Base-by-base conservation (phyloP, 2,888 invertebrate genomes). In the Hedychridium roseum region DNA sequence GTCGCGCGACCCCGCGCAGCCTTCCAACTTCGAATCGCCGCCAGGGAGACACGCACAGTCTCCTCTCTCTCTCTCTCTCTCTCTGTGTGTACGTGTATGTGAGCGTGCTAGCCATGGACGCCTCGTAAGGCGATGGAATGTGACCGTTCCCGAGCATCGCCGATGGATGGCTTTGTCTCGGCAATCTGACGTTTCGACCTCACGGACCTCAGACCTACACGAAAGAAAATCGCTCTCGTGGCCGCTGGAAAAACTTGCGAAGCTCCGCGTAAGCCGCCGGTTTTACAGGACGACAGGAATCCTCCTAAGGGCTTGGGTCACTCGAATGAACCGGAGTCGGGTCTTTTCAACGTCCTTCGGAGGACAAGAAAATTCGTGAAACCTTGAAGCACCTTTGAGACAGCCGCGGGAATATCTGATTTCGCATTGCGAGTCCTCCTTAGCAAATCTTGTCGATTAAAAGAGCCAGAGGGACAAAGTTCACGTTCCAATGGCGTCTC, bases 101-200 rank as follows among this genome's bases (percentile, higher is more conserved):
- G 50, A 39, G 61, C 57, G 57, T 54, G 58, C 34, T 40, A n/a
- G n/a, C n/a, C 41, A 40, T 17, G 30, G 50, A 57, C 59, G 61
- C 68, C 66, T 63, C 62, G 67, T 70, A 72, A 71, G 73, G 68
- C 66, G 57, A 69, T 68, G 73, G 73, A 71, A 73, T 73, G 72
- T 57, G 63, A 64, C 62, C 60, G 65, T 56, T 55, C 56, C 53
- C 40, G 44, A 56, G 56, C 49, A 46, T 44, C 55, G 56, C 63
- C 62, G 64, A 71, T 65, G 65, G 68, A 73, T 70, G 61, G 71
- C 66, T 72, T 72, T 69, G 71, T 69, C 71, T 70, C 68, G 55
- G 60, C 62, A 57, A 70, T 66, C 70, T 68, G 73, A 73, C 73
- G 58, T 68, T 65, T 65, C 60, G 62, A 45, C 48, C 55, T 41